phyloP scores from a whole-genome alignment of 64 coral and sea anemone species.

The Pachyseris speciosa region DNA sequence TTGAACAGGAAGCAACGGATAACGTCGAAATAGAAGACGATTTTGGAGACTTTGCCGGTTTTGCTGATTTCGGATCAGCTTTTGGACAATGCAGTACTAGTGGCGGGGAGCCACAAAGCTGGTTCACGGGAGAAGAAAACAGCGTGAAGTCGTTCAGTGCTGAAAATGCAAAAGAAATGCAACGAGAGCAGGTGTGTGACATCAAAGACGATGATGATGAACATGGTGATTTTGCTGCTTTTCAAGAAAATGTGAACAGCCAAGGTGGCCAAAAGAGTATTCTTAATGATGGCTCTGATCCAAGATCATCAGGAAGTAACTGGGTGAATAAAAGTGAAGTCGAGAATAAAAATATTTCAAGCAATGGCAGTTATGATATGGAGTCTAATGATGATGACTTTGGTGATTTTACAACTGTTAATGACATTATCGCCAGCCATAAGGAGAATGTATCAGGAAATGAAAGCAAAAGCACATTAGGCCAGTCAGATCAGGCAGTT shows the following conservation, averaged over 20 bases:
- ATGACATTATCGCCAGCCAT: neutral
- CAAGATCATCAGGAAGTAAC: neutral
- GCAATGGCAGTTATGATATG: neutral
- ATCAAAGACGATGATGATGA: slow-evolving; percentile 21
- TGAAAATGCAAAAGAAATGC: neutral
- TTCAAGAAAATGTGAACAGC: neutral
- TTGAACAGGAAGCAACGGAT: neutral
- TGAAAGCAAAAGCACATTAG: neutral
- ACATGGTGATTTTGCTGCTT: slow-evolving; percentile 17
- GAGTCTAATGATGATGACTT: slow-evolving; percentile 65
- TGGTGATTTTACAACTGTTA: slow-evolving; percentile 55
- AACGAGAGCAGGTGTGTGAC: neutral
- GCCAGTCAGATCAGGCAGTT: neutral
- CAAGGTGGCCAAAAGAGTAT: neutral
- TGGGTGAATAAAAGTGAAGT: neutral
- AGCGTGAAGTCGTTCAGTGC: neutral
- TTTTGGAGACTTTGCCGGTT: slow-evolving; percentile 67
- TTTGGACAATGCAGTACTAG: slow-evolving; percentile 24
- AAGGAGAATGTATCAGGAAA: neutral
- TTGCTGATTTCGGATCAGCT: slow-evolving; percentile 58
- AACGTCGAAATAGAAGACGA: slow-evolving; percentile 17
- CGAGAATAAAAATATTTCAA: neutral
- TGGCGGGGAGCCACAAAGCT: neutral
- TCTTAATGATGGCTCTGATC: neutral
- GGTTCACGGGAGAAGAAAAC: slow-evolving; percentile 2